A percentile compares a stretch with the other conserved stretches of the same genome.
These are phyloP conservation scores for Coboldia fuscipes DNA, from an alignment of 1,140 invertebrate species.

Conservation along the genomic window DNA sequence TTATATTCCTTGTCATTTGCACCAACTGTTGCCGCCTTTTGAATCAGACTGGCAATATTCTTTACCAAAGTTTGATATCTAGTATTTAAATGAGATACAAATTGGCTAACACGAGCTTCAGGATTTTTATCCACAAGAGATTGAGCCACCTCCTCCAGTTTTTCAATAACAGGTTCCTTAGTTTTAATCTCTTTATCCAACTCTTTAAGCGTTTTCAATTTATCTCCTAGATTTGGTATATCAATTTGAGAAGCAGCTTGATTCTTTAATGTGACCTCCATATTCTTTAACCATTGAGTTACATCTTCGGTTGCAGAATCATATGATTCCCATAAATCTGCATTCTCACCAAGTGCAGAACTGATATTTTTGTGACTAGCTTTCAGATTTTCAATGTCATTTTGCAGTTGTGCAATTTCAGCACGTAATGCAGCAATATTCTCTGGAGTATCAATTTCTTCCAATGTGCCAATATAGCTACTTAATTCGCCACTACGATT, in stretches of 20 bases:
- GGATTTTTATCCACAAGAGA: conserved; percentile 53
- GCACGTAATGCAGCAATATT: conserved; percentile 34
- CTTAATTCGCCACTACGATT: conserved; percentile 38
- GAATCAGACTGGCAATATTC: conserved; percentile 41
- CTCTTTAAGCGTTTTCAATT: conserved; percentile 41
- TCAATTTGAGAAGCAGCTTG: conserved; percentile 50
- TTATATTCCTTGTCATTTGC: conserved; percentile 42
- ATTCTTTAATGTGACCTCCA: conserved; percentile 52
- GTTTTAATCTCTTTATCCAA: conserved; percentile 37
- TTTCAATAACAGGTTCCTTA: conserved; percentile 40
- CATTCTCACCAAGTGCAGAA: conserved; percentile 41
- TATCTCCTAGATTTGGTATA: conserved; percentile 42
- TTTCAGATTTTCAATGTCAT: conserved; percentile 45
- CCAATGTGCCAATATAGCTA: conserved; percentile 38
- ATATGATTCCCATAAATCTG: conserved; percentile 60
- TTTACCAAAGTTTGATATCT: conserved; percentile 56
- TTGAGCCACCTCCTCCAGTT: conserved; percentile 41
- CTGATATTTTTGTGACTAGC: conserved; percentile 44
- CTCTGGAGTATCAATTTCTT: conserved; percentile 41
- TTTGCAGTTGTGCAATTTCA: conserved; percentile 38
- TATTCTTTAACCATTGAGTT: conserved; percentile 65
- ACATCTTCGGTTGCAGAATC: conserved; percentile 55
- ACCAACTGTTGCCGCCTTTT: conserved; percentile 42
- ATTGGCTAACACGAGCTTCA: conserved; percentile 58
- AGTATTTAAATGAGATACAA: conserved; percentile 50